phyloP scores from a whole-genome alignment of 2,888 invertebrate species.

The Pyrochroa serraticornis region DNA sequence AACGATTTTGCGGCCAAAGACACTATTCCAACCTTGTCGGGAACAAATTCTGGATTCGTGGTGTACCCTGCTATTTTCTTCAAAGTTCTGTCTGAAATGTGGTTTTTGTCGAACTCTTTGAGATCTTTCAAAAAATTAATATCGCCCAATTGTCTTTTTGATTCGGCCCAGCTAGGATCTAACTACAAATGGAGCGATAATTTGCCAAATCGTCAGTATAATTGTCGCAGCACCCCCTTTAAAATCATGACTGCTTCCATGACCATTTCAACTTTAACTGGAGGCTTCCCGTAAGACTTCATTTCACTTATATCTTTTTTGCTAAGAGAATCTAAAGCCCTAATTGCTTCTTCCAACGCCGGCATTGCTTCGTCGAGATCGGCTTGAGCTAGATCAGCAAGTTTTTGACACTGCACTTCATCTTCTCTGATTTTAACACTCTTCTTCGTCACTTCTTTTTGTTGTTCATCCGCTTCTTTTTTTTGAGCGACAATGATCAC shows the following conservation, averaged over 20 bases:
- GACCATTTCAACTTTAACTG: constrained; percentile 85
- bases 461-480: constrained; percentile 82
- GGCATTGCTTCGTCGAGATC: constrained; percentile 88
- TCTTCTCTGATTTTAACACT: constrained; percentile 77
- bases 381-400: constrained; percentile 81
- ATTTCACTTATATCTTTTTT: constrained; percentile 90
- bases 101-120: constrained; percentile 86
- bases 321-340: constrained; percentile 78
- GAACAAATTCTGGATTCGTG: constrained; percentile 82
- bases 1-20: constrained; percentile 86
- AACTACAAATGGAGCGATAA: constrained; percentile 53
- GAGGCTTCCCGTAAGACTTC: constrained; percentile 87
- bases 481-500: constrained; percentile 81
- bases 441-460: constrained; percentile 72
- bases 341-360: constrained; percentile 82
- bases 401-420: constrained; percentile 78
- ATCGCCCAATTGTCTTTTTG: constrained; percentile 84
- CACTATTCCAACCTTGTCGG: constrained; percentile 84
- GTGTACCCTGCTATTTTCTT: constrained; percentile 83
- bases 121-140: constrained; percentile 79
- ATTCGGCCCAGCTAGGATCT: constrained; percentile 86
- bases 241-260: constrained; percentile 90
- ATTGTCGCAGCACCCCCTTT: constrained; percentile 61
- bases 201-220: neutral
- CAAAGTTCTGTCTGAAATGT: constrained; percentile 80